Evolutionary conservation across 2,888 invertebrate genomes (phyloP), one percentile per base, ranked within the genome.

Genomic region (Agrypnus murinus): DNA sequence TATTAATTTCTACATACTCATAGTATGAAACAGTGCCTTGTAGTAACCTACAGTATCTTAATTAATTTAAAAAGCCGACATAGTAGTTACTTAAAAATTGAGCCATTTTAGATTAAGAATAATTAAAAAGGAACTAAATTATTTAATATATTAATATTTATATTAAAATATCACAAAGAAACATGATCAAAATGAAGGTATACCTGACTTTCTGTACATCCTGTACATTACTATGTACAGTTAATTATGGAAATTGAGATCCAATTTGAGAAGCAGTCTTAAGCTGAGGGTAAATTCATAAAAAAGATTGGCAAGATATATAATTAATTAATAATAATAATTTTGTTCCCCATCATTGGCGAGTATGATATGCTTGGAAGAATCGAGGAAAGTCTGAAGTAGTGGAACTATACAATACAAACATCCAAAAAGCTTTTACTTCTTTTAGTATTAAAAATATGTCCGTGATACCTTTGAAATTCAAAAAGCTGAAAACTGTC

Each of bases 241-340:
- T 36, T 64, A 64, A 63, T n/a, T 58, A 50, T 60, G 58, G 40
- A 59, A 69, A 58, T 59, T 57, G 63, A 84, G 31, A 36, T 83
- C 81, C 77, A 78, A 82, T 82, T 81, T 80, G 81, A 81, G 80
- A 81, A 82, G 81, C 83, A 83, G 83, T 83, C 83, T 83, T 83
- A 78, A 79, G 78, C 75, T 78, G 78, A 75, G 74, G 75, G 76
- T 78, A 65, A 65, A 72, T 71, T 72, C 53, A 69, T 75, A 76
- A 75, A 77, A 78, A 80, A 79, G 74, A 74, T 81, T 80, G 81
- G 80, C 81, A 82, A 81, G 82, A 81, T 81, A 78, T 77, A 81
- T 77, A 25, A 3, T 25, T 25, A 25, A n/a, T n/a, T n/a, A n/a
- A n/a, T n/a, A n/a, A n/a, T 25, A 3, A 25, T 25, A 76, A 73